Percentiles rank a stretch among this genome's conserved stretches.
These are phyloP conservation scores for Hylaeus volcanicus DNA, from an alignment of 1,140 invertebrate genomes.

Conservation along the genomic window DNA sequence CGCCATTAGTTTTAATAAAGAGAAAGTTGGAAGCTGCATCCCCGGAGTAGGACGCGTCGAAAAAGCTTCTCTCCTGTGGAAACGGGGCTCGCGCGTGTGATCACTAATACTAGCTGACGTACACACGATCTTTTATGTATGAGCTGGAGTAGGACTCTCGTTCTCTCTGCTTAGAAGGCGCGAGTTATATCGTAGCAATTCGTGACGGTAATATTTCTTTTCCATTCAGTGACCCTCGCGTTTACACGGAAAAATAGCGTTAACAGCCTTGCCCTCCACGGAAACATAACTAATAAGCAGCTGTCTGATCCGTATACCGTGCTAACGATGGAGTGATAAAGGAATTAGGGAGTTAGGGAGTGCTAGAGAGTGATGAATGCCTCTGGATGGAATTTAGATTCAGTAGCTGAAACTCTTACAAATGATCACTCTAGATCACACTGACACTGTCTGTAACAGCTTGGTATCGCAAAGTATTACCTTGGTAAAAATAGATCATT, in stretches of 20 bases:
- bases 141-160: background rate
- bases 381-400: too few relatives aligned
- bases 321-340: too few relatives aligned
- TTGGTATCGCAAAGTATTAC: too few relatives aligned
- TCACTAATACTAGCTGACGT: background rate
- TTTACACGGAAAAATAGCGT: background rate
- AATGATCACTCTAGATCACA: too few relatives aligned
- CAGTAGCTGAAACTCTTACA: too few relatives aligned
- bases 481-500: too few relatives aligned
- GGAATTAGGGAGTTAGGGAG: too few relatives aligned
- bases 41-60: background rate
- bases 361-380: too few relatives aligned
- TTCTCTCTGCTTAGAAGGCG: too few relatives aligned
- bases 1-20: background rate
- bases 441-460: too few relatives aligned
- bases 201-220: background rate
- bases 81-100: background rate
- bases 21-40: background rate
- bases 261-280: background rate
- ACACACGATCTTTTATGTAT: constrained; percentile 11
- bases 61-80: background rate
- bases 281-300: background rate
- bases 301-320: background rate
- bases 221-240: background rate
- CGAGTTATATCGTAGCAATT: background rate